Evolutionary conservation across 2,888 invertebrate genomes (phyloP).

Genomic region (Lithophane socia): DNA sequence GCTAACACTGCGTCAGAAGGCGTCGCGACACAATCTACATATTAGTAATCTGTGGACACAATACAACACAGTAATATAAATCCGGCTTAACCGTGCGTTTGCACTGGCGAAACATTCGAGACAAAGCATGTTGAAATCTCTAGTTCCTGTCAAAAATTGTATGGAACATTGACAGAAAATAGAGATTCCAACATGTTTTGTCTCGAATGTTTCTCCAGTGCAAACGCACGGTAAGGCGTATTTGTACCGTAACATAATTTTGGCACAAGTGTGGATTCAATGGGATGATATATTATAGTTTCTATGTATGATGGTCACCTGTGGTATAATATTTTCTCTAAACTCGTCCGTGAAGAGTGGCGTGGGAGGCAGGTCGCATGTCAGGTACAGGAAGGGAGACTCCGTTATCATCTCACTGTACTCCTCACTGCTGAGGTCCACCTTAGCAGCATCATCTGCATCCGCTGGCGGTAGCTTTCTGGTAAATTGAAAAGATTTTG

Average conservation of each 20-base stretch:
- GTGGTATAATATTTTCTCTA: slow-evolving; percentile 99
- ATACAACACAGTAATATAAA: too few relatives aligned
- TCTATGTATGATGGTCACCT: slow-evolving; percentile 89
- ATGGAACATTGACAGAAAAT: too few relatives aligned
- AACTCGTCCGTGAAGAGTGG: slow-evolving; percentile 99
- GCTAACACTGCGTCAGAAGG: too few relatives aligned
- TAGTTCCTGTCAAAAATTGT: too few relatives aligned
- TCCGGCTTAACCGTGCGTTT: too few relatives aligned
- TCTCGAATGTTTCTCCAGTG: too few relatives aligned
- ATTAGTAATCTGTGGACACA: too few relatives aligned
- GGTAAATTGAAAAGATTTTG: not conserved
- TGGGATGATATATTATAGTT: not conserved
- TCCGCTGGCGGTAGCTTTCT: slow-evolving; percentile 98
- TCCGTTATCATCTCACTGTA: slow-evolving; percentile 97
- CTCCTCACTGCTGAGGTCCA: slow-evolving; percentile 95
- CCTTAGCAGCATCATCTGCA: slow-evolving; percentile 96
- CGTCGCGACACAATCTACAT: too few relatives aligned
- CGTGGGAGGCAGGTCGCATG: slow-evolving; percentile 99
- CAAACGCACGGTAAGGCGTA: not conserved
- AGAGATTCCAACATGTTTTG: too few relatives aligned
- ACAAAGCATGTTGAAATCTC: too few relatives aligned
- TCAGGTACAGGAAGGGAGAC: slow-evolving; percentile 98
- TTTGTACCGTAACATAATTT: not conserved
- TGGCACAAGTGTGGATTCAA: not conserved
- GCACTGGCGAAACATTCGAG: too few relatives aligned